A percentile compares a stretch with the other conserved stretches of the same genome.
Conservation (phyloP, 2,113 vertebrate species). For the Sarotherodon lohbergeri region DNA sequence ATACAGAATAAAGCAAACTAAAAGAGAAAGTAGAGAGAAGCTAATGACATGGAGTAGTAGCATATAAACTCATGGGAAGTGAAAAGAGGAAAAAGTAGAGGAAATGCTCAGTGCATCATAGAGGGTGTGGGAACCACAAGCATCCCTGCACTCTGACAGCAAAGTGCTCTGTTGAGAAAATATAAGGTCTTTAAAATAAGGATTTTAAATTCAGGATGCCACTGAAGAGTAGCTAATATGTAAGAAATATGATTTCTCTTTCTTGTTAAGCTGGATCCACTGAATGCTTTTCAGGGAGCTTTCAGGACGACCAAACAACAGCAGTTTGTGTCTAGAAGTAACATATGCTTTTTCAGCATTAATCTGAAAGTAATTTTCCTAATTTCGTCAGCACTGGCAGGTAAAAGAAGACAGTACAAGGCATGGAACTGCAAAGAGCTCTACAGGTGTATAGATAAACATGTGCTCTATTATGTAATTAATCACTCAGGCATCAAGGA, state of each 20-base stretch:
- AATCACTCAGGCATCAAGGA: not conserved
- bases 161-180: not conserved
- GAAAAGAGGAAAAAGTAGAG: not conserved
- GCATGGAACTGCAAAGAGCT: not conserved
- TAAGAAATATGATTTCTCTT: not conserved
- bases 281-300: not conserved
- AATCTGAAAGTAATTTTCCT: too few species aligned
- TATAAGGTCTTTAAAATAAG: not conserved
- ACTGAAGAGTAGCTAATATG: not conserved
- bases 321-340: not conserved
- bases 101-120: not conserved
- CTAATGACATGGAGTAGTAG: not conserved
- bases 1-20: not conserved
- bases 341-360: not conserved
- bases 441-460: not conserved
- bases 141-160: not conserved
- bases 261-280: not conserved
- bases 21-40: not conserved
- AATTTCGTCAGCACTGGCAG: not conserved
- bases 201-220: not conserved
- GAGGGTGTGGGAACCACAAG: not conserved
- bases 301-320: not conserved
- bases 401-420: accelerated
- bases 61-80: not conserved
- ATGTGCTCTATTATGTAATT: not conserved